Conservation (phyloP, 2,113 vertebrate species). For the Grantiella picta region DNA sequence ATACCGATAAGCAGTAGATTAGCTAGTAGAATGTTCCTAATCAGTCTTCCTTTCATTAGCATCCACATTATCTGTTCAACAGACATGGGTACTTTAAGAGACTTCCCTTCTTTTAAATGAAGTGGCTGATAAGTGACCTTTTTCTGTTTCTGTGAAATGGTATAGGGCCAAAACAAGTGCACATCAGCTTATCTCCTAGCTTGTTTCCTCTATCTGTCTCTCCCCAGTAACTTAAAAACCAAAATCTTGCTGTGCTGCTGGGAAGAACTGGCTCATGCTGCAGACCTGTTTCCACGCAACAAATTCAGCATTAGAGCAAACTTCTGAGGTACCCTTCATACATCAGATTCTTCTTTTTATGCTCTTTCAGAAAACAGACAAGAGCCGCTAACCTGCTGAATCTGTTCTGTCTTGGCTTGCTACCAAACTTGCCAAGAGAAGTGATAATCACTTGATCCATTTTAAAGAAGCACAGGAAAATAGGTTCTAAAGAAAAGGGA, state of each 20-base stretch:
- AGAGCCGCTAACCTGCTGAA: not conserved
- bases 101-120: constrained; percentile 38
- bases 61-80: constrained; percentile 54
- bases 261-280: not conserved
- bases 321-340: not conserved
- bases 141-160: not conserved
- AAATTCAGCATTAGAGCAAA: not conserved
- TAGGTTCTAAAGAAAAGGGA: not conserved
- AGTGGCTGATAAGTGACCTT: not conserved
- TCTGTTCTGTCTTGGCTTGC: not conserved
- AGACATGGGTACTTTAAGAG: constrained; percentile 19
- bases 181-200: not conserved
- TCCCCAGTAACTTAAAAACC: not conserved
- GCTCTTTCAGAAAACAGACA: not conserved
- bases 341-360: not conserved
- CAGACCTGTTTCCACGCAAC: not conserved
- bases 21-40: constrained; percentile 65
- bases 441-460: not conserved
- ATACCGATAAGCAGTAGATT: constrained; percentile 72
- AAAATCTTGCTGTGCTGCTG: not conserved
- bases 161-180: not conserved
- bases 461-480: not conserved
- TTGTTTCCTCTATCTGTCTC: not conserved
- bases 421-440: not conserved
- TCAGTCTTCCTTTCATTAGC: constrained; percentile 64